phyloP scores from a whole-genome alignment of 2,797 vertebrate species.

The Aldrovandia affinis region DNA sequence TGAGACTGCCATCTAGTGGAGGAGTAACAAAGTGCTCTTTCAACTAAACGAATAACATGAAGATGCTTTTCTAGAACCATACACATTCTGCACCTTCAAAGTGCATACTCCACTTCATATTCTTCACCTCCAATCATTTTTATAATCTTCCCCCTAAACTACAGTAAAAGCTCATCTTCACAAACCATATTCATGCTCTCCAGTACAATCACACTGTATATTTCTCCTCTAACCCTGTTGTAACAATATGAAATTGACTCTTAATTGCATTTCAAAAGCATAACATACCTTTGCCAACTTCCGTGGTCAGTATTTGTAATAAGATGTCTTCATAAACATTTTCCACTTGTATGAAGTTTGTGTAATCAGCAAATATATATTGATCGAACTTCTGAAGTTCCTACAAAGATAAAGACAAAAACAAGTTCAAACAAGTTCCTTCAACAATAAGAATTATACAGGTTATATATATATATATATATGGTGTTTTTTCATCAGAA shows the following conservation, averaged over 20 bases:
- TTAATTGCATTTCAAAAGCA: not conserved
- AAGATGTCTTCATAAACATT: constrained; percentile 87
- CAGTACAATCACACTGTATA: not conserved
- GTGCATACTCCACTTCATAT: not conserved
- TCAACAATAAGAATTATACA: not conserved
- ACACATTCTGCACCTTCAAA: not conserved
- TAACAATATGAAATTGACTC: not conserved
- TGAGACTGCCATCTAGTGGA: constrained; percentile 1
- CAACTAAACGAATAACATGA: not conserved
- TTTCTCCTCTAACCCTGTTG: not conserved
- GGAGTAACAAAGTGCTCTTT: not conserved
- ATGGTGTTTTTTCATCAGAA: not conserved
- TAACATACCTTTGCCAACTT: constrained; percentile 82
- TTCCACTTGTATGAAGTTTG: constrained; percentile 84
- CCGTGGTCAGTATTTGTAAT: constrained; percentile 74
- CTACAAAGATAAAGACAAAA: constrained; percentile 60
- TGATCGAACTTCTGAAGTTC: constrained; percentile 88
- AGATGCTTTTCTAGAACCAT: not conserved
- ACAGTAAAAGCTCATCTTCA: not conserved
- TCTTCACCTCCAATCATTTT: not conserved
- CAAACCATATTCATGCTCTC: not conserved
- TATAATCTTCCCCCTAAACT: not conserved
- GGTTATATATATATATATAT: too few relatives aligned
- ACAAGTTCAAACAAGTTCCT: too few relatives aligned
- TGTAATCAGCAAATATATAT: constrained; percentile 89